A percentile compares a stretch with the other conserved stretches of the same genome.
Conservation (phyloP, 1,140 invertebrate species). For the Nephila pilipes region DNA sequence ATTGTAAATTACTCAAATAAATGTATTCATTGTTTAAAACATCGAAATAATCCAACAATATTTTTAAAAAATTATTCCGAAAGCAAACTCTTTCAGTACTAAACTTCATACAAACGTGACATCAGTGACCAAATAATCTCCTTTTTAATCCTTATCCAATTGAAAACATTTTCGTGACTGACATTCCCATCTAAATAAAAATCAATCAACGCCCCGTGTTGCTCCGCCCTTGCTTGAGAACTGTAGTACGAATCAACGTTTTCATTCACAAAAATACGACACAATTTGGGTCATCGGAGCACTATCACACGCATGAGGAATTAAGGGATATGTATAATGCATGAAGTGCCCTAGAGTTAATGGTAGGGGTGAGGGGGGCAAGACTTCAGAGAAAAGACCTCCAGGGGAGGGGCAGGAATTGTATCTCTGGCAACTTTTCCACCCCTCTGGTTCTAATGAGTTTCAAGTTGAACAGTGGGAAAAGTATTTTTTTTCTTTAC, state of each 20-base stretch:
- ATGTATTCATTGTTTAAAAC: no score
- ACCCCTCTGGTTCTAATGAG: slow-evolving; percentile 8
- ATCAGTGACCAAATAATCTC: neutral
- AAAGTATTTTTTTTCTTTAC: neutral
- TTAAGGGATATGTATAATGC: slow-evolving; percentile 52
- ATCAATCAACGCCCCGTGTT: slow-evolving; percentile 45
- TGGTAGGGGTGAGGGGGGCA: neutral
- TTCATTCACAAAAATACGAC: slow-evolving; percentile 57
- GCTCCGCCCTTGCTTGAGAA: neutral
- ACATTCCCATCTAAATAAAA: slow-evolving; percentile 15
- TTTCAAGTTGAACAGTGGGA: slow-evolving; percentile 33
- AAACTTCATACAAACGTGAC: neutral
- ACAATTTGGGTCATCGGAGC: slow-evolving; percentile 30
- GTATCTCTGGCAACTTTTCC: neutral
- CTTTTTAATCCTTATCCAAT: neutral
- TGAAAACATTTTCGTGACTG: slow-evolving; percentile 32
- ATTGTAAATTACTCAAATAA: no score
- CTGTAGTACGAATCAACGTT: slow-evolving; percentile 38
- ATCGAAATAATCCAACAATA: no score
- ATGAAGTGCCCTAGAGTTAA: slow-evolving; percentile 13
- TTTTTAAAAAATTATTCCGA: no score
- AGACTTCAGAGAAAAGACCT: neutral
- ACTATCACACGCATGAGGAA: slow-evolving; percentile 8
- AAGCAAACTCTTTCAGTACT: no score
- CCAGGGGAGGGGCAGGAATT: neutral